Percentiles rank a stretch among this genome's conserved stretches.
Evolutionary conservation across 2,888 invertebrate genomes (phyloP).

Genomic region (Caprella mutica): DNA sequence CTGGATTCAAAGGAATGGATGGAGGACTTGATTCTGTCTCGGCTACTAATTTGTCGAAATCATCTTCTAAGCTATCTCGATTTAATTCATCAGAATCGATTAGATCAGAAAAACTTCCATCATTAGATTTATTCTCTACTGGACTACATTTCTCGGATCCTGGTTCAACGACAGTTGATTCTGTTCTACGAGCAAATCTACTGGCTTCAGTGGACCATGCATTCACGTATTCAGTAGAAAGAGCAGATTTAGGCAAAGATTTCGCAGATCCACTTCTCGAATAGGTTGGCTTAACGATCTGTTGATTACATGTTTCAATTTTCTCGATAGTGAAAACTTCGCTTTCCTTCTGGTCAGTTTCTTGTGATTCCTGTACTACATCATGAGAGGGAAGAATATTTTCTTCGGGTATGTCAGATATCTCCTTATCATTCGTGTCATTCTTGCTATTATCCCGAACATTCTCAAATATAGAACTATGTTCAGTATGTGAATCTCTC

Average conservation of each 20-base stretch:
- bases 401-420: conserved; percentile 4
- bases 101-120: conserved; percentile 28
- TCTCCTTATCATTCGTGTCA: conserved; percentile 11
- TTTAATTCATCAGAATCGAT: conserved; percentile 31
- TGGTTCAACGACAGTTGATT: conserved; percentile 17
- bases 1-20: conserved; percentile 12
- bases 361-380: too few relatives aligned
- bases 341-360: too few relatives aligned
- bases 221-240: background rate
- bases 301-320: too few relatives aligned
- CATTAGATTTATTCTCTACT: conserved; percentile 14
- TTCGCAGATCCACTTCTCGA: too few relatives aligned
- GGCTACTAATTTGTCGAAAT: conserved; percentile 30
- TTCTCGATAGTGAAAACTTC: too few relatives aligned
- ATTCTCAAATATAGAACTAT: too few relatives aligned
- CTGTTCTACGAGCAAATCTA: conserved; percentile 13
- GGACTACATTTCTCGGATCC: conserved; percentile 25
- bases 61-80: conserved; percentile 30
- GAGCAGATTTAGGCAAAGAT: background rate
- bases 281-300: too few relatives aligned
- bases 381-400: too few relatives aligned
- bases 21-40: conserved; percentile 17
- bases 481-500: conserved; percentile 27
- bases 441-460: conserved; percentile 6
- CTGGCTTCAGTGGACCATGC: conserved; percentile 4